Percentiles rank a stretch among this genome's conserved stretches.
These are phyloP conservation scores for Andrena hattorfiana DNA, from an alignment of 2,888 invertebrate species.

Conservation along the genomic window DNA sequence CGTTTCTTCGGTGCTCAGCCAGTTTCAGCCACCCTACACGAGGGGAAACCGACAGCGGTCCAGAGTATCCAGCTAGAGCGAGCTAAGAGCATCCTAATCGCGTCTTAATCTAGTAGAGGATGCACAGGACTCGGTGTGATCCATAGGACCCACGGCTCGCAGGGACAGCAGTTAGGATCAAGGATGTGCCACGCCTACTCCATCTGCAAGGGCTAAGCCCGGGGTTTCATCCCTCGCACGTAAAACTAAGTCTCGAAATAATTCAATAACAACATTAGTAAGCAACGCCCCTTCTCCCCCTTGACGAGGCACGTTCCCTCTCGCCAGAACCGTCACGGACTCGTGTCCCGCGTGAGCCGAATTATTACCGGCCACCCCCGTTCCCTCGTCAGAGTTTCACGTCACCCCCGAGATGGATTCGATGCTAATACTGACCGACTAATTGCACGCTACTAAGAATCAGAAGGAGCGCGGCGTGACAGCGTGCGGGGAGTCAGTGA, in stretches of 20 bases:
- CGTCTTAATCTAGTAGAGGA: slow-evolving; percentile 71
- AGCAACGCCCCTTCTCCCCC: slow-evolving; percentile 65
- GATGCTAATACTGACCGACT: slow-evolving; percentile 78
- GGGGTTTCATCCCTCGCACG: slow-evolving; percentile 75
- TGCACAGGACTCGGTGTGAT: slow-evolving; percentile 50
- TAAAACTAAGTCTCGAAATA: slow-evolving; percentile 80
- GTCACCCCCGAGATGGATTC: slow-evolving; percentile 74
- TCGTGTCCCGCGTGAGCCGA: slow-evolving; percentile 64
- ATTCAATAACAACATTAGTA: slow-evolving; percentile 80
- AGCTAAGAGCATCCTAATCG: slow-evolving; percentile 67
- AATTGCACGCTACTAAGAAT: slow-evolving; percentile 73
- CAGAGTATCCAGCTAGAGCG: slow-evolving; percentile 3
- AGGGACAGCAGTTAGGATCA: slow-evolving; percentile 50
- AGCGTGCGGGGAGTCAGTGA: slow-evolving; percentile 35
- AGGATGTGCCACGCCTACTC: slow-evolving; percentile 72
- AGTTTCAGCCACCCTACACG: slow-evolving; percentile 22
- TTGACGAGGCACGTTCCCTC: slow-evolving; percentile 33
- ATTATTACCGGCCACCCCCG: slow-evolving; percentile 55
- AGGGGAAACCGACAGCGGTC: background rate
- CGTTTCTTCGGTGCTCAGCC: slow-evolving; percentile 3
- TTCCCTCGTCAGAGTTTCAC: slow-evolving; percentile 29
- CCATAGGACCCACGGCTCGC: slow-evolving; percentile 40
- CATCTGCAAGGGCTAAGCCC: slow-evolving; percentile 76
- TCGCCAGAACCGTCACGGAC: slow-evolving; percentile 42
- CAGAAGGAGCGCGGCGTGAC: slow-evolving; percentile 39